Conservation (phyloP, 2,113 vertebrate species). For the Misgurnus mizolepis region DNA sequence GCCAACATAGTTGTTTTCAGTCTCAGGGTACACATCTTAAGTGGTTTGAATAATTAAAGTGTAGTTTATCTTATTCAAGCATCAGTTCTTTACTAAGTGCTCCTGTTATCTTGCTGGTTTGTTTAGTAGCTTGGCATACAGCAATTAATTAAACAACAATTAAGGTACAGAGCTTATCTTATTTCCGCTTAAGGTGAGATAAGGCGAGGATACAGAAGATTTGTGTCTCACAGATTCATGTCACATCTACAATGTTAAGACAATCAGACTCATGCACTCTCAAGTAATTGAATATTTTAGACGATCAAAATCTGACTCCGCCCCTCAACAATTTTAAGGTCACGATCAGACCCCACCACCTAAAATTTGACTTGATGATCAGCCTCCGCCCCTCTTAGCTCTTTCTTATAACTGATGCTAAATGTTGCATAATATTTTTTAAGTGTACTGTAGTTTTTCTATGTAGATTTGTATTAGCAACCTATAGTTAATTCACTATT, state of each 20-base stretch:
- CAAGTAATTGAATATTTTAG: not conserved
- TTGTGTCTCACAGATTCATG: slow-evolving; percentile 11
- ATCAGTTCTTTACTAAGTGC: not conserved
- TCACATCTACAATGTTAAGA: not conserved
- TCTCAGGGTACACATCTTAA: not conserved
- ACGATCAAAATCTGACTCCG: slow-evolving; percentile 41
- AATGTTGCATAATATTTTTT: no score
- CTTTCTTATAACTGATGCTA: no score
- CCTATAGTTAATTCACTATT: not conserved
- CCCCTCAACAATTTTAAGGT: not conserved
- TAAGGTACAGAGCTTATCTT: slow-evolving; percentile 8
- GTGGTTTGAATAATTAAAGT: slow-evolving; percentile 1
- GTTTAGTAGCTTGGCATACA: not conserved
- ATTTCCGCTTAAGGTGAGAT: slow-evolving; percentile 3
- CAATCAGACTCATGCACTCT: not conserved
- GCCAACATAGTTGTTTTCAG: not conserved
- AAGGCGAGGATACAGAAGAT: slow-evolving; percentile 24
- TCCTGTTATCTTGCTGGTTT: not conserved
- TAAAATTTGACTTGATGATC: no score
- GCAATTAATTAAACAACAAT: slow-evolving; percentile 24
- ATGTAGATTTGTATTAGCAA: no score
- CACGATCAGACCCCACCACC: no score
- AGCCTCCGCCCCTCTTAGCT: no score
- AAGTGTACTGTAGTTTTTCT: no score
- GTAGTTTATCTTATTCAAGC: not conserved